phyloP scores from a whole-genome alignment of 2,888 invertebrate genomes.

The Gibbula magus region DNA sequence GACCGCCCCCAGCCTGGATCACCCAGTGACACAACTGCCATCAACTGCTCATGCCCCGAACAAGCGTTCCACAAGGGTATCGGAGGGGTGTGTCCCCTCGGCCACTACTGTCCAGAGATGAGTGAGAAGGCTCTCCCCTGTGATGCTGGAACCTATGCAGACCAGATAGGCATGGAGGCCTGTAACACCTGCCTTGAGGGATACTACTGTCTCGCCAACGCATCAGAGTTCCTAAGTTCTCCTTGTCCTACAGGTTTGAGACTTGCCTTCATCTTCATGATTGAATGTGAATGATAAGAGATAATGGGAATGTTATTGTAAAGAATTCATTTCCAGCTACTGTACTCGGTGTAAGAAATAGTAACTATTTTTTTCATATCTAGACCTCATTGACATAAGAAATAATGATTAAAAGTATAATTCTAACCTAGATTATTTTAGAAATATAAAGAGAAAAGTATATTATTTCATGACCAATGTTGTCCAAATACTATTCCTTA shows the following conservation, averaged over 20 bases:
- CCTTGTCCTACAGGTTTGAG: constrained; percentile 54
- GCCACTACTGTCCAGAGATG: constrained; percentile 65
- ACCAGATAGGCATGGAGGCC: constrained; percentile 44
- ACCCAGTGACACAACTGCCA: constrained; percentile 46
- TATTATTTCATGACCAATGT: too few species aligned
- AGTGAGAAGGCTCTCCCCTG: constrained; percentile 50
- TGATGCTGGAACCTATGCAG: constrained; percentile 54
- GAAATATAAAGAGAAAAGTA: too few species aligned
- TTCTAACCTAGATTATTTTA: too few species aligned
- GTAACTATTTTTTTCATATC: too few species aligned
- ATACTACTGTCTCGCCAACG: constrained; percentile 56
- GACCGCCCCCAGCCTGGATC: constrained; percentile 64
- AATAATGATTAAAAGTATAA: too few species aligned
- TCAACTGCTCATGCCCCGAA: constrained; percentile 58
- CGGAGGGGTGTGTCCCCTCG: constrained; percentile 68
- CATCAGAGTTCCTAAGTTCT: constrained; percentile 49
- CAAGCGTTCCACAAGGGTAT: constrained; percentile 62
- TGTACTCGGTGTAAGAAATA: too few species aligned
- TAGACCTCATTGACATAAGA: too few species aligned
- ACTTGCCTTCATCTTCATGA: too few species aligned
- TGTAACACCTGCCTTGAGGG: constrained; percentile 57
- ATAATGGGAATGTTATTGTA: too few species aligned
- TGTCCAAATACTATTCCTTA: too few species aligned
- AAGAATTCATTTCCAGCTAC: too few species aligned
- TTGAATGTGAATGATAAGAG: too few species aligned